phyloP scores from a whole-genome alignment of 1,140 invertebrate species.

The Penaeus indicus region DNA sequence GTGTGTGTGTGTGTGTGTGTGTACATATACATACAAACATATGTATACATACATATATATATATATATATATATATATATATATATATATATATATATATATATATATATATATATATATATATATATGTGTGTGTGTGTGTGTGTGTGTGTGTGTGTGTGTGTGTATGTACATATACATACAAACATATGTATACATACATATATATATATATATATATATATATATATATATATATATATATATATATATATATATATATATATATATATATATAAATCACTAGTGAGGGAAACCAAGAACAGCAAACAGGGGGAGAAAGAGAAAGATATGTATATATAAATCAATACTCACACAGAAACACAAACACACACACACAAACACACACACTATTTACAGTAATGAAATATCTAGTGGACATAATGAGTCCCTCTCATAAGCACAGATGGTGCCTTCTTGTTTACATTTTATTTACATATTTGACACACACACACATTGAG shows the following conservation, averaged over 20 bases:
- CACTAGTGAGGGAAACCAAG: no score
- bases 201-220: conserved; percentile 13
- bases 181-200: conserved; percentile 7
- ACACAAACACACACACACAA: no score
- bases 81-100: conserved; percentile 29
- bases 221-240: conserved; percentile 31
- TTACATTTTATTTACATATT: no score
- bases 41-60: neutral
- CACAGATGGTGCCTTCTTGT: no score
- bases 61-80: neutral
- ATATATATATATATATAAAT: neutral
- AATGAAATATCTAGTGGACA: no score
- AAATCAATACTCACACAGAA: no score
- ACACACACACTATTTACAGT: no score
- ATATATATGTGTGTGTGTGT: neutral
- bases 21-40: conserved; percentile 7
- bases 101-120: conserved; percentile 34
- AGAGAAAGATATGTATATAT: no score
- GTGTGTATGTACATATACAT: neutral
- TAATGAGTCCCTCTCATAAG: no score
- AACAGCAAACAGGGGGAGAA: no score
- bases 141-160: no score
- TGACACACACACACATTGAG: no score
- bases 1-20: neutral
- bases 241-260: neutral